Conservation (phyloP, 2,797 vertebrate species). For the Adelosebastes latens region DNA sequence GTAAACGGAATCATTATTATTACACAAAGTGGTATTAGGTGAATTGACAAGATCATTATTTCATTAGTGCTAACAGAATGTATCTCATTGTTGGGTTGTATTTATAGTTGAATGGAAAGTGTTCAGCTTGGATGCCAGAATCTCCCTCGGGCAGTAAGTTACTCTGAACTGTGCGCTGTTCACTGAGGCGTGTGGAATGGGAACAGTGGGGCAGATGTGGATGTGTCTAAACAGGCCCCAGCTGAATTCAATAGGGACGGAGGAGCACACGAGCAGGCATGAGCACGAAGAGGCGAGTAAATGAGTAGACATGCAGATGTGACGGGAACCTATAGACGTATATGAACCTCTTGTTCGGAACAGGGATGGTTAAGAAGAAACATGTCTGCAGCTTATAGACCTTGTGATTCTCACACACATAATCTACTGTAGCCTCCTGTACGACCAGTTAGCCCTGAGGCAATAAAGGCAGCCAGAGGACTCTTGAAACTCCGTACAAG, state of each 20-base stretch:
- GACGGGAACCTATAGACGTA: background rate
- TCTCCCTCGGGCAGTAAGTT: conserved; percentile 25
- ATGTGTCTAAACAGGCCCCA: conserved; percentile 32
- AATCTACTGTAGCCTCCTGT: background rate
- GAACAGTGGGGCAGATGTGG: conserved; percentile 40
- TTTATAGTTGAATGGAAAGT: background rate
- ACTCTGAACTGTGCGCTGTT: conserved; percentile 31
- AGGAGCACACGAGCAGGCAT: background rate
- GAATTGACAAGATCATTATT: background rate
- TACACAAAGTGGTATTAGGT: background rate
- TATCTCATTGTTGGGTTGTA: background rate
- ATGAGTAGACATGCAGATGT: background rate
- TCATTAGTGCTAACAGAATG: background rate
- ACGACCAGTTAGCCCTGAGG: background rate
- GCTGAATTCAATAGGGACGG: conserved; percentile 7
- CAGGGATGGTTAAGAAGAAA: background rate
- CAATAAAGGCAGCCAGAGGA: background rate
- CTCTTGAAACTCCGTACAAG: background rate
- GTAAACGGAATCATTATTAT: background rate
- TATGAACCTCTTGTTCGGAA: background rate
- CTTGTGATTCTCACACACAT: background rate
- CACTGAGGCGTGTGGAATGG: conserved; percentile 25
- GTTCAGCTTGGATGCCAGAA: conserved; percentile 10
- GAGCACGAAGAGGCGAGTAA: background rate
- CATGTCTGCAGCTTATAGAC: background rate